Conservation (phyloP, 2,888 invertebrate genomes). For the Drosophila kuntzei region DNA sequence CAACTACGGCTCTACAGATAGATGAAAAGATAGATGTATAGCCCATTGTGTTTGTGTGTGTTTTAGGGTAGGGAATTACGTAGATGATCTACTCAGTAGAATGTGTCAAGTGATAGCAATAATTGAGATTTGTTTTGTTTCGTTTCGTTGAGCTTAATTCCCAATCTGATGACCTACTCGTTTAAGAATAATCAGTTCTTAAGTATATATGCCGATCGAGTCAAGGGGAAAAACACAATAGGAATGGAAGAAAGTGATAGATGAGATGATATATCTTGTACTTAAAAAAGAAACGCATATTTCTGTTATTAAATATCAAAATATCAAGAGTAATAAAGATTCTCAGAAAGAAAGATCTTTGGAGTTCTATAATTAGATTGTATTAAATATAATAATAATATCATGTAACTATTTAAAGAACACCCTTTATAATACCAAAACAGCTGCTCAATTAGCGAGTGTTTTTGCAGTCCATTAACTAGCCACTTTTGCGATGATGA, state of each 20-base stretch:
- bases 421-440: neutral
- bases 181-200: constrained; percentile 16
- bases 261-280: no score
- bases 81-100: constrained; percentile 11
- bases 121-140: constrained; percentile 18
- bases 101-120: constrained; percentile 18
- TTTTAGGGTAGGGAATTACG: neutral
- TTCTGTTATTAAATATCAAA: no score
- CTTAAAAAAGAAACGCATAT: no score
- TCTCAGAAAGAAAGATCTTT: neutral
- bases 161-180: constrained; percentile 23
- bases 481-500: neutral
- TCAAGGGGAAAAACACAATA: neutral
- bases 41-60: neutral
- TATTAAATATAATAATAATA: neutral
- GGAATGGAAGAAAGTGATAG: neutral
- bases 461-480: neutral
- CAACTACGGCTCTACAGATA: neutral
- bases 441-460: neutral
- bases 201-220: neutral
- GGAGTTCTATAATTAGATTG: neutral
- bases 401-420: neutral
- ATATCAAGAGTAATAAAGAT: no score
- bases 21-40: neutral
- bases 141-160: constrained; percentile 26